phyloP scores from a whole-genome alignment of 2,113 vertebrate species.

The Canis aureus region DNA sequence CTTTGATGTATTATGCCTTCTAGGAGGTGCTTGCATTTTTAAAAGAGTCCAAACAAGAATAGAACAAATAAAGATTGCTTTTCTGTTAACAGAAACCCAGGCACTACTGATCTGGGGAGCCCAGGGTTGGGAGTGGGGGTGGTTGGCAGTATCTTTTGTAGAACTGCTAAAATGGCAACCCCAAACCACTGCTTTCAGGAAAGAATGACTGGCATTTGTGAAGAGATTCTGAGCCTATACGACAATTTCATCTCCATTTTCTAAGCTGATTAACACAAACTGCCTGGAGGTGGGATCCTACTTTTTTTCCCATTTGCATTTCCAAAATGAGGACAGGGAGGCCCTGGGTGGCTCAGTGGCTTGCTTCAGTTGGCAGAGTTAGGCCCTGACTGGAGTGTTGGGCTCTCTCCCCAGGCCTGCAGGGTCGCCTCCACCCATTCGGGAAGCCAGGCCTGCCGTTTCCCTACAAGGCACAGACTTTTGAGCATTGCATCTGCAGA shows the following conservation, averaged over 20 bases:
- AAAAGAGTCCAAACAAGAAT: not conserved
- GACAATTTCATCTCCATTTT: not conserved
- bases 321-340: not conserved
- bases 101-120: no score
- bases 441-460: not conserved
- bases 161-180: not conserved
- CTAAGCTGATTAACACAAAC: not conserved
- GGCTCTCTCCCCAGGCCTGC: not conserved
- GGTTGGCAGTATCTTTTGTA: not conserved
- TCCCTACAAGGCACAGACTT: constrained; percentile 3
- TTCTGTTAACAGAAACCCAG: not conserved
- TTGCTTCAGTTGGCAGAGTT: constrained; percentile 19
- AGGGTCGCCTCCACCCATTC: not conserved
- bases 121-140: not conserved
- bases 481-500: constrained; percentile 37
- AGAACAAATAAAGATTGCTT: constrained; percentile 20
- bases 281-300: not conserved
- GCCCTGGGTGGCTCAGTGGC: not conserved
- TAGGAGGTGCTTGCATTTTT: not conserved
- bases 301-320: not conserved
- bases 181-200: not conserved
- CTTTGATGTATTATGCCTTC: constrained; percentile 30
- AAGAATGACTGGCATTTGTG: not conserved
- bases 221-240: not conserved
- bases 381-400: constrained; percentile 13